Evolutionary conservation across 2,888 invertebrate genomes (phyloP), one percentile per base, ranked within the genome.

Genomic region (Alentia gelatinosa): DNA sequence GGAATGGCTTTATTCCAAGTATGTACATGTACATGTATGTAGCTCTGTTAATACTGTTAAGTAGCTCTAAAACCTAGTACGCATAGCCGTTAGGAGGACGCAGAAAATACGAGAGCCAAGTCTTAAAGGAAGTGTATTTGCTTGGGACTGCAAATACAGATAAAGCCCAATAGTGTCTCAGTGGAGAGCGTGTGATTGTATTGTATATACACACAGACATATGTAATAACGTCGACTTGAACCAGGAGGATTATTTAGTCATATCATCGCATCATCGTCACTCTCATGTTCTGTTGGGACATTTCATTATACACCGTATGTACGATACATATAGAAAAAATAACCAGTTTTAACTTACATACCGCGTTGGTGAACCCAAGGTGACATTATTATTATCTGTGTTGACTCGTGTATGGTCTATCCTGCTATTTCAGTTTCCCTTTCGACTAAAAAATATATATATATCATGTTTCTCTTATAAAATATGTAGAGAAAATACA

Each of bases 41-140:
- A 79, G 79, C 79, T 79, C 79, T 79, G 79, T 79, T 79, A 39
- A 79, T 79, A 79, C 79, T 79, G 79, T 79, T 79, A 79, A 35
- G 37, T 79, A 79, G 79, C 39, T 79, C n/a, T n/a, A n/a, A n/a
- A 37, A 35, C 79, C 7, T 74, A 79, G 79, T 79, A 35, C 39
- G 79, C 79, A 35, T 79, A 79, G 79, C 35, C 15, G 79, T 79
- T 37, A 79, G 35, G 19, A 79, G 39, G 1, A 35, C 15, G 19
- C 79, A 37, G 37, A 15, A 23, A 19, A 35, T 35, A 19, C 39
- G 39, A 15, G 5, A 1, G 37, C 19, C 37, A 39, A 39, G 79
- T 79, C 79, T 79, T 23, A 79, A 37, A 79, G 15, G 3, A 39
- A 37, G 9, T 37, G 37, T 35, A 37, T 19, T n/a, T 23, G 79